Evolutionary conservation across 2,113 vertebrate species (phyloP).

Genomic region (Fregata magnificens): DNA sequence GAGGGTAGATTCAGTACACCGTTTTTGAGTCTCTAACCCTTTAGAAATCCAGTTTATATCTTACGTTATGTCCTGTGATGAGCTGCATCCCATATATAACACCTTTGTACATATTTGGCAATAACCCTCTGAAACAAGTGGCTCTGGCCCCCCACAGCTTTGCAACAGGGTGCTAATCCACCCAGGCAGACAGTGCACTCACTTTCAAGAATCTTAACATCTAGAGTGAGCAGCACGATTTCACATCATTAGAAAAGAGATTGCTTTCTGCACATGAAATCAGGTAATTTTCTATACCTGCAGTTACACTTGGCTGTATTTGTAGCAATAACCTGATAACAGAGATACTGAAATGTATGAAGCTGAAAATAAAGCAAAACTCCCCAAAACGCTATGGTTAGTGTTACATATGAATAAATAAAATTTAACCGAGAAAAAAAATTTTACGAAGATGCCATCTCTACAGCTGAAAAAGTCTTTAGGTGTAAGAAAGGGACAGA

Average conservation of each 20-base stretch:
- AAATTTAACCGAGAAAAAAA: background rate
- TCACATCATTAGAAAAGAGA: background rate
- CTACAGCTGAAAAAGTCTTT: background rate
- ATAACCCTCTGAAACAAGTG: background rate
- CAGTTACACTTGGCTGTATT: background rate
- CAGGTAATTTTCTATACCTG: background rate
- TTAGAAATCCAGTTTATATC: background rate
- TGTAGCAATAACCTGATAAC: background rate
- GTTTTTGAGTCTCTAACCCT: background rate
- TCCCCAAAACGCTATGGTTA: background rate
- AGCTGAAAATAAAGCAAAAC: background rate
- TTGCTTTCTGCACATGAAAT: background rate
- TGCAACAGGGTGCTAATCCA: background rate
- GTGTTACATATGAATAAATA: background rate
- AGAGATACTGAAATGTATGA: background rate
- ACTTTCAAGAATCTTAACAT: background rate
- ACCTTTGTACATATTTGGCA: background rate
- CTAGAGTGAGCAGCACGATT: background rate
- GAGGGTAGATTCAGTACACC: background rate
- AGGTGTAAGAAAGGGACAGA: background rate
- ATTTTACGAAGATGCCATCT: background rate
- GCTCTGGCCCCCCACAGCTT: rapidly evolving
- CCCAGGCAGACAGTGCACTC: background rate
- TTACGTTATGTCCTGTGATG: background rate
- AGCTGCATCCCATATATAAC: background rate